Evolutionary conservation across 2,113 vertebrate species (phyloP).

Genomic region (Chaenocephalus aceratus): DNA sequence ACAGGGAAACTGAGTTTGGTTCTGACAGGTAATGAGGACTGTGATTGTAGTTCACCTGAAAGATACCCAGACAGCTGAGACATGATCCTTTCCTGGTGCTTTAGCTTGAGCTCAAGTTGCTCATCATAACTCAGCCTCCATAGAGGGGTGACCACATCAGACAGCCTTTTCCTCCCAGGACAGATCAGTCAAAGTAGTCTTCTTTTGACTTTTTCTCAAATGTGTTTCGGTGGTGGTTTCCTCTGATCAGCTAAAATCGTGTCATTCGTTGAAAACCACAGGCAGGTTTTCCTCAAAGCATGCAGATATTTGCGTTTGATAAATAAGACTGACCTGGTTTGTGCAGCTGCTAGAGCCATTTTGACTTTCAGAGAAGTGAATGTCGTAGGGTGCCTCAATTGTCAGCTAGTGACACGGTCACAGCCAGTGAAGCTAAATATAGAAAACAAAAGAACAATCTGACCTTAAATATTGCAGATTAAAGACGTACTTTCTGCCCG

Average conservation of each 20-base stretch:
- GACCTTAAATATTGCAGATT: background rate
- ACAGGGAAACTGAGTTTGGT: conserved; percentile 80
- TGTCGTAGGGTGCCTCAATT: background rate
- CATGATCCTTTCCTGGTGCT: conserved; percentile 82
- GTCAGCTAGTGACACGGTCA: background rate
- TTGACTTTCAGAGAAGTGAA: background rate
- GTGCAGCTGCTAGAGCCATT: conserved; percentile 41
- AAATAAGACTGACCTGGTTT: conserved; percentile 27
- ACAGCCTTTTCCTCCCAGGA: conserved; percentile 84
- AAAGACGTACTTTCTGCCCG: background rate
- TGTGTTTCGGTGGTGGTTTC: conserved; percentile 15
- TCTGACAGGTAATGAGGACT: conserved; percentile 24
- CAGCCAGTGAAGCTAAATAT: background rate
- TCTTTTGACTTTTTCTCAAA: conserved; percentile 33
- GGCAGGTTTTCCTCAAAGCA: background rate
- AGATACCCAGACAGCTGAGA: conserved; percentile 75
- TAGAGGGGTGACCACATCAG: conserved; percentile 84
- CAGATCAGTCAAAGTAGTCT: conserved; percentile 13
- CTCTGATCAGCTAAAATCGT: background rate
- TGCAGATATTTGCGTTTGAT: background rate
- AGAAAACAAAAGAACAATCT: fast-evolving
- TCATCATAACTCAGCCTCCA: conserved; percentile 89
- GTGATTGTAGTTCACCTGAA: conserved; percentile 28
- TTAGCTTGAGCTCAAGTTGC: conserved; percentile 88
- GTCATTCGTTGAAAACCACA: conserved; percentile 32